These are phyloP conservation scores for Cheirogaleus major DNA, from an alignment of 2,797 vertebrate species.

Conservation along the genomic window DNA sequence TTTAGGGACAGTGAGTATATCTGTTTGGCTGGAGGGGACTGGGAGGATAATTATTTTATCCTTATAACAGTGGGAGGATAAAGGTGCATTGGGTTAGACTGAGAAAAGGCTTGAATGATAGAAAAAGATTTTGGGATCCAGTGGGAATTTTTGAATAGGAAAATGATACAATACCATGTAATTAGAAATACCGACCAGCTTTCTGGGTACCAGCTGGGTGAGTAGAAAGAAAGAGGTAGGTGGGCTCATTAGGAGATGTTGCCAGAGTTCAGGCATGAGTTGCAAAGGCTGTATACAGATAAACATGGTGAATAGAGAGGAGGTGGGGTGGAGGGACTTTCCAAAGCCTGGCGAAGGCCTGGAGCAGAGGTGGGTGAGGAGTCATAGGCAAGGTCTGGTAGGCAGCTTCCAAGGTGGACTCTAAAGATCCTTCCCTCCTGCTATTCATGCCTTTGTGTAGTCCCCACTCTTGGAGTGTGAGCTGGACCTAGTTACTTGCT, in stretches of 20 bases:
- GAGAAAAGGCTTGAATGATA: not conserved
- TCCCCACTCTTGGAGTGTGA: not conserved
- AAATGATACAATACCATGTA: not conserved
- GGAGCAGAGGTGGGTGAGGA: not conserved
- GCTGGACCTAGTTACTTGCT: not conserved
- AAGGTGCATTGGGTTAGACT: not conserved
- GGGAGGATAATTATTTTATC: not conserved
- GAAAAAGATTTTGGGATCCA: not conserved
- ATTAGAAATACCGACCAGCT: not conserved
- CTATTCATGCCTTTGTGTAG: not conserved
- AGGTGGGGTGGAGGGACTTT: not conserved
- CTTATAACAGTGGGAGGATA: not conserved
- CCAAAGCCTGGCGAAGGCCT: not conserved
- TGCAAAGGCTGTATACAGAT: not conserved
- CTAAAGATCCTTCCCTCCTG: not conserved
- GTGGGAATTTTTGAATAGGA: not conserved
- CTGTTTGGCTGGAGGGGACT: not conserved
- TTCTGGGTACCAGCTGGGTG: not conserved
- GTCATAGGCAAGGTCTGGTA: not conserved
- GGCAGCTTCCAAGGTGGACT: not conserved
- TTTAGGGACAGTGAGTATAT: not conserved
- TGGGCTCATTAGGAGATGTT: not conserved
- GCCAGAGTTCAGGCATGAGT: not conserved
- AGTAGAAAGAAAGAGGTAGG: not conserved
- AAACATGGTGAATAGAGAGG: not conserved